These are phyloP conservation scores for Megathymus violae DNA, from an alignment of 1,140 invertebrate species.

Conservation along the genomic window DNA sequence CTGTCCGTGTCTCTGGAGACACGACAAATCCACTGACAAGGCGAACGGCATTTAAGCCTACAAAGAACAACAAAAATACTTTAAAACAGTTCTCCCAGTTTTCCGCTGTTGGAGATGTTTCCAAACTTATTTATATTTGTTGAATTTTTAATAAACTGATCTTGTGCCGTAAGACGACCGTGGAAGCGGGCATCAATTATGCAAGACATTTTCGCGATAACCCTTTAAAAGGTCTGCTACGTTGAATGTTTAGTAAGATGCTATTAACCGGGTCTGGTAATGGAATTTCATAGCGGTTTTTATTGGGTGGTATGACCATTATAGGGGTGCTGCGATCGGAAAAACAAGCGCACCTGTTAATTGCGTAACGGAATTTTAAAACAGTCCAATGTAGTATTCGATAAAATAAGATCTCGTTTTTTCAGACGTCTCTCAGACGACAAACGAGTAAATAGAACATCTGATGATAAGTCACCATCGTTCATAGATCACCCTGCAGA, in stretches of 20 bases:
- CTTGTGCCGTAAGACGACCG: constrained; percentile 38
- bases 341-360: neutral
- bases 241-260: constrained; percentile 4
- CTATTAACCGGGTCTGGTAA: neutral
- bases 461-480: no score
- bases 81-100: neutral
- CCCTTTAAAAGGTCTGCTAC: constrained; percentile 8
- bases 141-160: constrained; percentile 68
- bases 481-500: no score
- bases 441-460: no score
- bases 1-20: no score
- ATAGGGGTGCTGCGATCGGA: neutral
- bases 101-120: constrained; percentile 57
- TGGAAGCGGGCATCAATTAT: constrained; percentile 7
- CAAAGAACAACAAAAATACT: no score
- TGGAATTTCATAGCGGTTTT: constrained; percentile 13
- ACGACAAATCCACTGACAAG: no score
- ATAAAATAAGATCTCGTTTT: no score
- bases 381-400: no score
- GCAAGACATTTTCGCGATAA: constrained; percentile 18
- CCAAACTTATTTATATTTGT: constrained; percentile 69
- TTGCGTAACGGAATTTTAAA: neutral
- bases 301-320: neutral
- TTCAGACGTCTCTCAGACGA: no score
- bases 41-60: no score